Conservation (phyloP, 2,113 vertebrate genomes). For the Spermophilus dauricus region DNA sequence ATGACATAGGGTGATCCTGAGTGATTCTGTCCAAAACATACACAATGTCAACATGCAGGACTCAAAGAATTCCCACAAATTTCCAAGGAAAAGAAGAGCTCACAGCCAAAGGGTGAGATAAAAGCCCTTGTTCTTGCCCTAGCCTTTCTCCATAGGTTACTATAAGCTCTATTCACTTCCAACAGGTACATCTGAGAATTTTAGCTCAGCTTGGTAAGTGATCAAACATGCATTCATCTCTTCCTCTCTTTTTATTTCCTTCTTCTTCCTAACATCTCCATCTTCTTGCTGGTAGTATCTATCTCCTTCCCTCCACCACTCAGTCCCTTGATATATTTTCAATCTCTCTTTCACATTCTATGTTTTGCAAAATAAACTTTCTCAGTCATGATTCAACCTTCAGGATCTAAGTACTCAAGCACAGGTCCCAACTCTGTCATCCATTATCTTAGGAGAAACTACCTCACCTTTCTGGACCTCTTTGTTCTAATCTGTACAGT, state of each 20-base stretch:
- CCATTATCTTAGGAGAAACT: background rate
- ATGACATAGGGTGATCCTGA: background rate
- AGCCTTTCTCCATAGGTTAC: background rate
- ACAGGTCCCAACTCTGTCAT: background rate
- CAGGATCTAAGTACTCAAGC: background rate
- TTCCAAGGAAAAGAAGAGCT: background rate
- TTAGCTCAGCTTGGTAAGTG: background rate
- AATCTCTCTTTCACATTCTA: background rate
- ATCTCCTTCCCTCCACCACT: background rate
- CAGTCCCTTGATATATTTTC: background rate
- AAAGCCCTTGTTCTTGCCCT: background rate
- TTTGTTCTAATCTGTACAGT: background rate
- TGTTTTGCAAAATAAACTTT: background rate
- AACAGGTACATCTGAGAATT: background rate
- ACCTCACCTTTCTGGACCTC: background rate
- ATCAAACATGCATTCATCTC: background rate
- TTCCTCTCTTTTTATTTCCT: background rate
- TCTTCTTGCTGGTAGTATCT: too few species aligned
- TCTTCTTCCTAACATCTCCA: background rate
- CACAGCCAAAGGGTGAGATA: background rate
- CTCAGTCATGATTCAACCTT: background rate
- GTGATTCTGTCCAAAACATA: background rate
- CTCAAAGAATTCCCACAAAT: background rate
- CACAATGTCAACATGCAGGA: background rate
- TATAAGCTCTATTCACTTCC: background rate